Evolutionary conservation across 2,888 invertebrate genomes (phyloP).

Genomic region (Taphrorychus bicolor): DNA sequence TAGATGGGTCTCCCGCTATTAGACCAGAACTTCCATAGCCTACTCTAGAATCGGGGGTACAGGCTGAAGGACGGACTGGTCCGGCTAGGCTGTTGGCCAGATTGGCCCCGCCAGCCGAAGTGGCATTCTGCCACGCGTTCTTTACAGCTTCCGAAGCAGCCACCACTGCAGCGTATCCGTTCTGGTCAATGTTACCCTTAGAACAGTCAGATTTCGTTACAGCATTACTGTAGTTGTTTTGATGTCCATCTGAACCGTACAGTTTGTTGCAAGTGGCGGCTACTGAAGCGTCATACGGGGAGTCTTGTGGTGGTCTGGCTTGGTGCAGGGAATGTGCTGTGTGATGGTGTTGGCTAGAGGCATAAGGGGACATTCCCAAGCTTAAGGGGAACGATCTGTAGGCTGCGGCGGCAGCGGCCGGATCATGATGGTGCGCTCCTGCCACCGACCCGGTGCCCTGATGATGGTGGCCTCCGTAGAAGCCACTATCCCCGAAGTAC

Average conservation of each 20-base stretch:
- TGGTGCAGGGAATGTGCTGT: slow-evolving; percentile 74
- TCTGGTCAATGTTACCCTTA: slow-evolving; percentile 67
- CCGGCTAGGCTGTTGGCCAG: slow-evolving; percentile 68
- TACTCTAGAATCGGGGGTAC: slow-evolving; percentile 86
- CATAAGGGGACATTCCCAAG: slow-evolving; percentile 85
- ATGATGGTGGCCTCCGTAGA: slow-evolving; percentile 91
- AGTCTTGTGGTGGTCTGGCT: slow-evolving; percentile 85
- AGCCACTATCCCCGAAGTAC: slow-evolving; percentile 95
- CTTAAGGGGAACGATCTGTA: slow-evolving; percentile 89
- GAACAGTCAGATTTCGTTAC: slow-evolving; percentile 80
- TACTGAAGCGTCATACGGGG: slow-evolving; percentile 90
- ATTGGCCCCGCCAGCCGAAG: slow-evolving; percentile 70
- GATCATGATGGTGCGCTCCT: slow-evolving; percentile 69
- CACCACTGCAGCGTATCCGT: slow-evolving; percentile 74
- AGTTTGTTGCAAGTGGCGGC: slow-evolving; percentile 83
- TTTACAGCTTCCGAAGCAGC: slow-evolving; percentile 69
- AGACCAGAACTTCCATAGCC: slow-evolving; percentile 78
- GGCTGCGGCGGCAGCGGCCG: slow-evolving; percentile 74
- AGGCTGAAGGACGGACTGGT: slow-evolving; percentile 84
- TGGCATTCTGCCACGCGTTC: slow-evolving; percentile 73
- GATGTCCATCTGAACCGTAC: slow-evolving; percentile 70
- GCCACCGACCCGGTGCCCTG: slow-evolving; percentile 73
- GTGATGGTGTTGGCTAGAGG: slow-evolving; percentile 71
- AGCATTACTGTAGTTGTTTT: slow-evolving; percentile 63
- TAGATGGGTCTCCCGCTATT: slow-evolving; percentile 75